Evolutionary conservation across 2,113 vertebrate species (phyloP), one percentile per base, ranked within the genome.

Genomic region (Oreochromis aureus): DNA sequence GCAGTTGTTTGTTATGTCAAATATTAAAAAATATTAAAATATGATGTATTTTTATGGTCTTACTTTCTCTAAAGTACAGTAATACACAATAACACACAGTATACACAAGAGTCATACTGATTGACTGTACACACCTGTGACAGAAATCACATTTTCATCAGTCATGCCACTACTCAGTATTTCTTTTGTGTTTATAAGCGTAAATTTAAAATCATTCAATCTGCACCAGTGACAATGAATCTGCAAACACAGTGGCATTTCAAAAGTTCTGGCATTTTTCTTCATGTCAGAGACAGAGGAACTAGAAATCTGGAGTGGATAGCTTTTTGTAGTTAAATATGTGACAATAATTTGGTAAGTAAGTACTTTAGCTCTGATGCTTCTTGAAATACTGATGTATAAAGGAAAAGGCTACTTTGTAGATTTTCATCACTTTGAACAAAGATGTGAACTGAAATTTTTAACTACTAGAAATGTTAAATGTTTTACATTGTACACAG

Each of bases 51-150:
- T 66, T 39, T 19, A 66, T 36, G 32, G 18, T 63, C 32, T 36
- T n/a, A 61, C 58, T 32, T 61, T 12, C 32, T 36, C 0, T 59
- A 32, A 66, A n/a, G 61, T 36, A 36, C 61, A 66, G 32, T 36
- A 36, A n/a, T 66, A 39, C 61, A 66, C 0, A 66, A 66, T n/a
- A 7, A 27, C 22, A 56, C 54, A 24, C 54, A 24, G 54, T 56
- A 56, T 22, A 13, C 22, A 56, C 54, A 56, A 56, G 9, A 1
- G 61, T n/a, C 18, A 66, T 66, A 66, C 34, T n/a, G 32, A 6
- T 7, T 36, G 32, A 55, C 13, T 66, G n/a, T 69, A 12, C 34
- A 87, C 86, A 69, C 81, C 81, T 83, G 81, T 63, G 36, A 87
- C 48, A 80, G 13, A 87, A 66, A 56, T 56, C 22, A 56, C 22